Conservation (phyloP, 2,797 vertebrate genomes). For the Hippoglossus hippoglossus region DNA sequence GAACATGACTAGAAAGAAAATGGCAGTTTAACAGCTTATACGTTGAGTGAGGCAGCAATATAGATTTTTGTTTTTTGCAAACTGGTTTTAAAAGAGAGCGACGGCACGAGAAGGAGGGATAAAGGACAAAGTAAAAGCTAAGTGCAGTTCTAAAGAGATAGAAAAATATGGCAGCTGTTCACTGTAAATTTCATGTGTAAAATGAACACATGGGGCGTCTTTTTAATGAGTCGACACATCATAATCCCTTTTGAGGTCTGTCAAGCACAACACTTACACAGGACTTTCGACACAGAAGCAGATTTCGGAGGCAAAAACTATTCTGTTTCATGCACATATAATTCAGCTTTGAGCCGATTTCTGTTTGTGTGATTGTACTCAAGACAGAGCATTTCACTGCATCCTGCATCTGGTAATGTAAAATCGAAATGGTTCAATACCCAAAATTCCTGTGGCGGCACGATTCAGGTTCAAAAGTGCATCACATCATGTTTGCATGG, state of each 20-base stretch:
- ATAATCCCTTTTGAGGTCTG: slow-evolving; percentile 4
- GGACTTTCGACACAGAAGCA: not conserved
- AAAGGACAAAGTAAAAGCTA: slow-evolving; percentile 34
- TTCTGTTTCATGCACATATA: not conserved
- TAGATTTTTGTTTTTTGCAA: slow-evolving; percentile 27
- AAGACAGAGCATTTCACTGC: no score
- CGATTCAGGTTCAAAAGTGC: not conserved
- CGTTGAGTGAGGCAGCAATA: slow-evolving; percentile 20
- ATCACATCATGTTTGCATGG: slow-evolving; percentile 2
- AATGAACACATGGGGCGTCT: slow-evolving; percentile 43
- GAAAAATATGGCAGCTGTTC: slow-evolving; percentile 54
- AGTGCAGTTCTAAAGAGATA: slow-evolving; percentile 19
- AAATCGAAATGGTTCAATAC: no score
- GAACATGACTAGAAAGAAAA: slow-evolving; percentile 17
- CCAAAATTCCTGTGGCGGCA: not conserved
- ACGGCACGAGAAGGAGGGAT: slow-evolving; percentile 1
- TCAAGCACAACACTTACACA: slow-evolving; percentile 21
- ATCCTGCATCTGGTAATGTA: no score
- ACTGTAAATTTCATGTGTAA: slow-evolving; percentile 43
- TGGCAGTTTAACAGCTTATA: slow-evolving; percentile 17
- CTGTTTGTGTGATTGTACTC: no score
- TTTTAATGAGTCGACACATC: slow-evolving; percentile 23
- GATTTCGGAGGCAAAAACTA: slow-evolving; percentile 5
- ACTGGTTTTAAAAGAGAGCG: slow-evolving; percentile 46
- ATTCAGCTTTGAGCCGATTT: not conserved